Conservation (phyloP, 2,888 invertebrate genomes). For the Coelopa pilipes region DNA sequence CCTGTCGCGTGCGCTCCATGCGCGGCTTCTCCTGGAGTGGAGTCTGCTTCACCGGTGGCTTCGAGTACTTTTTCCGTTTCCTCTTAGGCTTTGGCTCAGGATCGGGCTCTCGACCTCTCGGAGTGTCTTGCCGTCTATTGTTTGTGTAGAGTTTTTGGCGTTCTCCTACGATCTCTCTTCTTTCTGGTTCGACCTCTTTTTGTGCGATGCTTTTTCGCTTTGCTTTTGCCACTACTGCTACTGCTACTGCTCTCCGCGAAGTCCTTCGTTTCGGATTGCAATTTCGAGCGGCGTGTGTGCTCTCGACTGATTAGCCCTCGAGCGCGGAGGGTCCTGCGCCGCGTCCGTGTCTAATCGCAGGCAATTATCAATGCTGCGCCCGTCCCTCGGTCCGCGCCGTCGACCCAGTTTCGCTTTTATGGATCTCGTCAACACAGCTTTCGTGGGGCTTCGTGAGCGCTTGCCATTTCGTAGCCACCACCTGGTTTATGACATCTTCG, state of each 20-base stretch:
- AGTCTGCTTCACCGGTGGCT: neutral
- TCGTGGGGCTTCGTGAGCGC: neutral
- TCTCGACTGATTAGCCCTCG: conserved; percentile 1
- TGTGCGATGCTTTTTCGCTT: neutral
- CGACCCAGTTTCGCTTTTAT: conserved; percentile 30
- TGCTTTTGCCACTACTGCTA: neutral
- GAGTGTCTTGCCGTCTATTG: neutral
- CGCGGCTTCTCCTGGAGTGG: neutral
- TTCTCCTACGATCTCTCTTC: neutral
- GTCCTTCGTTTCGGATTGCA: neutral
- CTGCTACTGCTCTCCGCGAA: neutral
- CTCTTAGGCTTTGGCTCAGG: neutral
- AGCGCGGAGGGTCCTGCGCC: neutral
- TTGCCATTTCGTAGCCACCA: conserved; percentile 18
- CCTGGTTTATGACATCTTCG: conserved; percentile 25
- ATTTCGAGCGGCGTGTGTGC: neutral
- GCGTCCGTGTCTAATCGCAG: neutral
- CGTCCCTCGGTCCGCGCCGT: conserved; percentile 4
- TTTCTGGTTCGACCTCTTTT: neutral
- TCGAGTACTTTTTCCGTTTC: neutral
- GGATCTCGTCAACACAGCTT: conserved; percentile 29
- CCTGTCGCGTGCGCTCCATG: neutral
- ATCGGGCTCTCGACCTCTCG: no score
- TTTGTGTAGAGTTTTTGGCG: neutral
- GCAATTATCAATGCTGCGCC: conserved; percentile 6